Evolutionary conservation across 1,140 invertebrate genomes (phyloP).

Genomic region (Rhysida immarginata): DNA sequence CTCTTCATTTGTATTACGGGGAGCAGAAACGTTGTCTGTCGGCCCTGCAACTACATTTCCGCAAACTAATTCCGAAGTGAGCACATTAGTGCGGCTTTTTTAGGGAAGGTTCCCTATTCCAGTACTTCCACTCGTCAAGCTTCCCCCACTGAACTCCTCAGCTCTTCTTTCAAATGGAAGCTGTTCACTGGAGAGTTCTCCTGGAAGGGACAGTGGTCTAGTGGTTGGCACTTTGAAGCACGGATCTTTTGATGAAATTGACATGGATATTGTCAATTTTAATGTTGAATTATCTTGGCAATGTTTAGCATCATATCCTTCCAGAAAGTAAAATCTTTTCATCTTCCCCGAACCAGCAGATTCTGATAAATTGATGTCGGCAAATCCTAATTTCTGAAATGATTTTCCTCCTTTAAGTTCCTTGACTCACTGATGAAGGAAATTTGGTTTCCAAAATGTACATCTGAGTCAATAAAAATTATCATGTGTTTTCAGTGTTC

Average conservation of each 20-base stretch:
- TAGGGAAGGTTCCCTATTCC: conserved; percentile 69
- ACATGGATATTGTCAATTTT: conserved; percentile 75
- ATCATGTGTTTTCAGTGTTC: no score
- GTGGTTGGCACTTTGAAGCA: conserved; percentile 76
- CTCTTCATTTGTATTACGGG: conserved; percentile 22
- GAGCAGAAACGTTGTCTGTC: no score
- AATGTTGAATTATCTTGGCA: conserved; percentile 93
- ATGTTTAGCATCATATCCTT: conserved; percentile 78
- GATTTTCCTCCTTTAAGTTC: conserved; percentile 72
- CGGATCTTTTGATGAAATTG: conserved; percentile 85
- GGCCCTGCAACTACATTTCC: no score
- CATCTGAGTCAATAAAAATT: no score
- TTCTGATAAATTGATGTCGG: conserved; percentile 88
- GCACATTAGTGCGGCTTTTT: conserved; percentile 28
- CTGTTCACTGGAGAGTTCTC: conserved; percentile 14
- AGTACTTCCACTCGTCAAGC: conserved; percentile 54
- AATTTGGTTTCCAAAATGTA: no score
- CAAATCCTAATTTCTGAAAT: conserved; percentile 91
- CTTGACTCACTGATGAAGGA: no score
- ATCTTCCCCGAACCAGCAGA: conserved; percentile 83
- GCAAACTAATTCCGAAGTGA: no score
- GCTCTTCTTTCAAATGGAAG: conserved; percentile 15
- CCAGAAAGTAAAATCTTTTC: conserved; percentile 67
- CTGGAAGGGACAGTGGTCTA: conserved; percentile 7
- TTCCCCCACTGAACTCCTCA: conserved; percentile 24